phyloP scores from a whole-genome alignment of 92 coral and sea anemone species.

The Metridium senile region DNA sequence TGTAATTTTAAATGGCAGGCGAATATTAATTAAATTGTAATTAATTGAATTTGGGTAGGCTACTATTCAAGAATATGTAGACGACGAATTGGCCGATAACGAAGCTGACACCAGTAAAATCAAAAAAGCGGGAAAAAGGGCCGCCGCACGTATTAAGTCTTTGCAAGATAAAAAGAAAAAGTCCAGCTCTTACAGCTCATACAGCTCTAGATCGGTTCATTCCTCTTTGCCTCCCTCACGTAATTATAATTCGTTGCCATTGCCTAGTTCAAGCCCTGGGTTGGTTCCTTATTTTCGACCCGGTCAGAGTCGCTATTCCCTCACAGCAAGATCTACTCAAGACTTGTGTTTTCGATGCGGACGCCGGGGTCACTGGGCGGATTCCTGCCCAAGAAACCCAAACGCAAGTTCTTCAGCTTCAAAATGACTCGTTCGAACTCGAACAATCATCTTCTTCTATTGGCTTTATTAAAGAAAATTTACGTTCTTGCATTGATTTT shows the following conservation, averaged over 20 bases:
- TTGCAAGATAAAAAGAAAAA: constrained; percentile 15
- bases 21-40: constrained; percentile 31
- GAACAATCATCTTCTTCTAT: constrained; percentile 5
- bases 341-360: neutral
- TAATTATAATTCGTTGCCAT: too few species aligned
- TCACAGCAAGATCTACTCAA: neutral
- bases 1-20: constrained; percentile 17
- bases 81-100: constrained; percentile 41
- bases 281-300: constrained; percentile 33
- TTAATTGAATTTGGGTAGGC: constrained; percentile 41
- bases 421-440: constrained; percentile 6
- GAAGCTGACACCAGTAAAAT: constrained; percentile 41
- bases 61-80: constrained; percentile 32
- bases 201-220: too few species aligned
- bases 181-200: neutral
- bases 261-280: too few species aligned
- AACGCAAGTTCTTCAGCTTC: neutral
- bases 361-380: neutral
- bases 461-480: constrained; percentile 15
- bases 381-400: constrained; percentile 13
- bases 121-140: constrained; percentile 12
- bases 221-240: neutral
- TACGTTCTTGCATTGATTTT: constrained; percentile 22
- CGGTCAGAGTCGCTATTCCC: neutral
- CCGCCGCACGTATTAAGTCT: neutral